These are phyloP conservation scores for Cacoxenus indagator DNA, from an alignment of 2,888 invertebrate species.

Conservation along the genomic window DNA sequence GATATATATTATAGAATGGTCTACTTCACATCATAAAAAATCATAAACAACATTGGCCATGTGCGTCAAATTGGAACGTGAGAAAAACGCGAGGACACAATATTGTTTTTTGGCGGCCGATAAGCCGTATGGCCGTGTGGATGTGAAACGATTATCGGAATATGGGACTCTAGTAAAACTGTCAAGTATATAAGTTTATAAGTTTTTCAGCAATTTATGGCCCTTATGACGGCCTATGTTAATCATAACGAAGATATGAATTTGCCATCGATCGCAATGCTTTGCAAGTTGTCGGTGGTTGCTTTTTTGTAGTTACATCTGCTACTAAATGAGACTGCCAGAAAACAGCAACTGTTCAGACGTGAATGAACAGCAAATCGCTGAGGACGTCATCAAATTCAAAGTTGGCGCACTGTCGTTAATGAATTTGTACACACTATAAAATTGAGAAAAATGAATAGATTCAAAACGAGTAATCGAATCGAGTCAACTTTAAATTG, in stretches of 20 bases:
- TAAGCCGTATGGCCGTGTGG: too few relatives aligned
- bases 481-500: background rate
- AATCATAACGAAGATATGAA: background rate
- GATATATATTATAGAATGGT: too few relatives aligned
- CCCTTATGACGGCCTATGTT: background rate
- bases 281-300: background rate
- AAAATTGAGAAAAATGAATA: background rate
- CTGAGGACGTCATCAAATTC: background rate
- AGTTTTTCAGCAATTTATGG: background rate
- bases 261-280: background rate
- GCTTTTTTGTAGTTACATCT: too few relatives aligned
- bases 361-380: background rate
- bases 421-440: background rate
- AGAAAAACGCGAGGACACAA: background rate
- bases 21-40: too few relatives aligned
- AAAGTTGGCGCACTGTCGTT: background rate
- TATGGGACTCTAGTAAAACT: too few relatives aligned
- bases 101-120: too few relatives aligned
- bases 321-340: too few relatives aligned
- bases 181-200: background rate
- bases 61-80: background rate
- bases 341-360: too few relatives aligned
- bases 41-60: too few relatives aligned
- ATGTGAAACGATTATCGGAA: too few relatives aligned
- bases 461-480: background rate